A percentile compares a stretch with the other conserved stretches of the same genome.
These are phyloP conservation scores for Bathynomus jamesi DNA, from an alignment of 1,140 invertebrate species.

Conservation along the genomic window DNA sequence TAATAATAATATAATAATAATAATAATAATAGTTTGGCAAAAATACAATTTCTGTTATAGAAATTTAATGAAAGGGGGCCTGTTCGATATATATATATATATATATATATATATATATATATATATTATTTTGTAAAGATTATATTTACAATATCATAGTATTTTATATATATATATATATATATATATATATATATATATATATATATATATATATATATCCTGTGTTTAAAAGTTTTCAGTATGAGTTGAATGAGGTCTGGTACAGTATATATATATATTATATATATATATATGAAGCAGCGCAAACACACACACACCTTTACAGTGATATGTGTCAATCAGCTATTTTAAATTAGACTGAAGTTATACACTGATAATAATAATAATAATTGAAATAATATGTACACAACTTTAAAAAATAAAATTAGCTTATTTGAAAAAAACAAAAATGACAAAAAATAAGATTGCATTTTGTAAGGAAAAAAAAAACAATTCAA, in stretches of 20 bases:
- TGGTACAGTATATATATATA: background rate
- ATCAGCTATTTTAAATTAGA: background rate
- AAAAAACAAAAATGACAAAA: no score
- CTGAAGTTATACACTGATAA: background rate
- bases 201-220: constrained; percentile 3
- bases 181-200: constrained; percentile 3
- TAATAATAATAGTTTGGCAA: no score
- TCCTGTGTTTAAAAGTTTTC: no score
- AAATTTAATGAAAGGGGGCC: background rate
- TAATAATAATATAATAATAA: no score
- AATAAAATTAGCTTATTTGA: no score
- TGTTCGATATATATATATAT: background rate
- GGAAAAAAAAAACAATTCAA: no score
- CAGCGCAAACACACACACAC: background rate
- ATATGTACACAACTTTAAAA: no score
- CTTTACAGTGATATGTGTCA: background rate
- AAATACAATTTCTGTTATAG: background rate
- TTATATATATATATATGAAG: background rate
- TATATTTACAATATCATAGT: background rate
- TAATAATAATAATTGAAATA: background rate
- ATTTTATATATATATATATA: background rate
- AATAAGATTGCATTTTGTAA: no score
- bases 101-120: background rate
- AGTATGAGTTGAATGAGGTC: no score
- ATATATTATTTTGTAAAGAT: no score